Percentiles rank a stretch among this genome's conserved stretches.
Evolutionary conservation across 2,888 invertebrate species (phyloP).

Genomic region (Euplagia quadripunctaria): DNA sequence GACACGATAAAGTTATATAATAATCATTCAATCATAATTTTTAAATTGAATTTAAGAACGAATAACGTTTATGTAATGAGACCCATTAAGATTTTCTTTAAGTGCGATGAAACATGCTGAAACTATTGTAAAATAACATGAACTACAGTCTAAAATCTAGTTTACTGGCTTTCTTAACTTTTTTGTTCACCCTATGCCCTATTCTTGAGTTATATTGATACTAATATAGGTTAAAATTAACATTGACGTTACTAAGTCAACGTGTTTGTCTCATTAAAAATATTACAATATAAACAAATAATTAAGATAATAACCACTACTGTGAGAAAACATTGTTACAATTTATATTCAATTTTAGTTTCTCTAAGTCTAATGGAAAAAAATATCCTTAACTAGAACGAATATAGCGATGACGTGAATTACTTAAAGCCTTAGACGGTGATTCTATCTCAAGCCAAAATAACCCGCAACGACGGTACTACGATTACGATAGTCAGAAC

Average conservation of each 20-base stretch:
- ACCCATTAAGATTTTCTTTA: no score
- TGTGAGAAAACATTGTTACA: neutral
- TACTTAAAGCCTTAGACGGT: neutral
- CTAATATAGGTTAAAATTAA: no score
- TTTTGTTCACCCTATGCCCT: neutral
- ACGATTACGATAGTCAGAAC: neutral
- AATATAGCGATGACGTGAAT: neutral
- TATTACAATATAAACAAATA: neutral
- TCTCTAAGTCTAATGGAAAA: neutral
- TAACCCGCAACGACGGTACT: neutral
- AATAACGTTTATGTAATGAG: no score
- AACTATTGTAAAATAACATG: no score
- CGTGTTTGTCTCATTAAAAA: neutral
- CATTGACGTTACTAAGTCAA: neutral
- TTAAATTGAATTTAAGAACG: no score
- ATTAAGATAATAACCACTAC: neutral
- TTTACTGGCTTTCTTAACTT: no score
- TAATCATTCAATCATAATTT: no score
- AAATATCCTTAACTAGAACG: neutral
- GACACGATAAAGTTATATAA: no score
- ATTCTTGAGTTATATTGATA: neutral
- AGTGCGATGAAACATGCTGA: no score
- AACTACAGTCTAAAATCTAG: no score
- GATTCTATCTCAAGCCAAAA: neutral
- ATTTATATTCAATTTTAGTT: neutral